Evolutionary conservation across 2,888 invertebrate species (phyloP), one percentile per base, ranked within the genome.

Genomic region (Pyrrhosoma nymphula): DNA sequence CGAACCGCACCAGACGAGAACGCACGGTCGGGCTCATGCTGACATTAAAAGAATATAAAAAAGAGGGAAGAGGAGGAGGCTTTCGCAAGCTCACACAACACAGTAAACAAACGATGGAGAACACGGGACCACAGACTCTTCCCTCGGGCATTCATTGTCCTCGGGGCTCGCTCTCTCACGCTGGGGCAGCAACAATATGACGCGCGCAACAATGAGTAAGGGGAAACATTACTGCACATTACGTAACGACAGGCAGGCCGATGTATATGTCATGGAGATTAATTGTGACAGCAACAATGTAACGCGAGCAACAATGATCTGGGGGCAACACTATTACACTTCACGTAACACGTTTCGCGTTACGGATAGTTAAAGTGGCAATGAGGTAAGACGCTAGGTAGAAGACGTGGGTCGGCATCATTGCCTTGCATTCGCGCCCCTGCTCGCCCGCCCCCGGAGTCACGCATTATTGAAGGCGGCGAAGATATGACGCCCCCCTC

Each of bases 201-300:
- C 69, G 82, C 35, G 82, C 30, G 82, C 82, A 82, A 82, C 82
- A 82, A 82, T 82, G 82, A 82, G 82, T n/a, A 35, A n/a, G 82
- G 35, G 35, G 82, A 82, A 82, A 35, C 82, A 35, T 12, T 35
- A 82, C 16, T 82, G 82, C 82, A 35, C 82, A 35, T 82, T 23
- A 82, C 82, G 82, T 35, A 82, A 82, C 35, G 30, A 30, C 82
- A 35, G 82, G 35, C 14, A 3, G 30, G 2, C 16, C 14, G 82
- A 35, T 82, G 82, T 23, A 35, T 16, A 10, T 26, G 26, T 60
- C 60, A 18, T 14, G 60, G 16, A 47, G 47, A 2, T 47, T 47
- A 4, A 47, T 4, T 47, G 47, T 8, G 47, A 47, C 47, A 8
- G 47, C 2, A 47, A 47, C 2, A 47, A 47, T 47, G 47, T 47